Base-by-base conservation (phyloP, 2,113 vertebrate genomes). In the Parus major region DNA sequence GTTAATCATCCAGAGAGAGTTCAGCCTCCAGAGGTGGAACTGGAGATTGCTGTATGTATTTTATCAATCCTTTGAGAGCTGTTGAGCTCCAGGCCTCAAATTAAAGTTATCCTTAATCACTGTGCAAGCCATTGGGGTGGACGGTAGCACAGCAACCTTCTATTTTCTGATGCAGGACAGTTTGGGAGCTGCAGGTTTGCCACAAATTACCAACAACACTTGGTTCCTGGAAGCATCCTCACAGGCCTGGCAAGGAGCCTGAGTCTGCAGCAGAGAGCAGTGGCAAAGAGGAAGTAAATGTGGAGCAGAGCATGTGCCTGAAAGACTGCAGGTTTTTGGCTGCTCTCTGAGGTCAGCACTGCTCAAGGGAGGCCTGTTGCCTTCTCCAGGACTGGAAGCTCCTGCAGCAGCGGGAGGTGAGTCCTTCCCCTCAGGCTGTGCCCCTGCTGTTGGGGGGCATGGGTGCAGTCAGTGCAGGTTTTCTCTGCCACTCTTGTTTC, bases 81-180 rank as follows among this genome's bases (percentile, higher is more conserved):
- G 57, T 93, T 87, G 60, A 79, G 92, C 79, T 95, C 28, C 83
- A 94, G 91, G 72, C 81, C 66, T 92, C 68, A 88, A 93, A 95
- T 95, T 93, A 83, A 93, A 94, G 68, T 92, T 81, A 73, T 91
- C 73, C 31, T 95, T 96, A 96, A 96, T 96, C 91, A 94, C 39
- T 75, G 41, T 59, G 50, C 33, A 41, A 82, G 88, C 66, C 35
- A 20, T 33, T 56, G 42, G 63, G 55, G 33, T 56, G 8, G 36
- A 64, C 44, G 41, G 49, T 72, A 87, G 63, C 49, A 36, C 56
- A 76, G 31, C 71, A 92, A 61, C 88, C 39, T 93, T 94, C 82
- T 64, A 1, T 78, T 96, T 95, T 60, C 57, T 69, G 52, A n/a
- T 2, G 6, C 75, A 53, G 69, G 59, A 69, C 68, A 72, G 87